Base-by-base conservation (phyloP, 2,113 vertebrate species). In the Orientallactaga bullata region DNA sequence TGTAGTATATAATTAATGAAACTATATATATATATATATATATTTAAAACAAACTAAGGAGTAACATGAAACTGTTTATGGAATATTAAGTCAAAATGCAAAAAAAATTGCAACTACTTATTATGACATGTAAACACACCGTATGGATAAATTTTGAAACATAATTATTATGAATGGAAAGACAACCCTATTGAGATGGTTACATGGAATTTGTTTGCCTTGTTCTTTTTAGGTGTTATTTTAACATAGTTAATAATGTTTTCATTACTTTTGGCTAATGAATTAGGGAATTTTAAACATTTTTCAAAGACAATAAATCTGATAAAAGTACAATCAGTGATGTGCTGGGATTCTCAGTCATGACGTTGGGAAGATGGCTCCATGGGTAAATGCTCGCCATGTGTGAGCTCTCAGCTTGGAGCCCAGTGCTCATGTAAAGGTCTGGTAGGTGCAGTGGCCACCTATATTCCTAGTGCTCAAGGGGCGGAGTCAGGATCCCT, bases 91-190 rank as follows among this genome's bases (percentile, higher is more conserved):
- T 65, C 63, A 81, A 95, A 55, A 47, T 79, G 4, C 23, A 86
- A 85, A 77, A 81, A 92, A 90, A 71, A n/a, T 85, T 74, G 20
- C 1, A 17, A 12, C 91, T 0, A 81, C 5, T 28, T 30, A 37
- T 51, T 58, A 87, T 18, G 10, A 13, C 55, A 72, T 55, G 61
- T 78, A 92, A 93, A 85, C 42, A 87, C 0, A 28, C 37, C 21
- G 61, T 58, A 13, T 88, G 30, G 32, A 42, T 74, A 94, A 39
- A 85, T 9, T n/a, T n/a, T 82, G 1, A n/a, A 76, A 90, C 63
- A 80, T 65, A 79, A 88, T 83, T 92, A 92, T 17, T 91, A 58
- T 89, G 58, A 86, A 93, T 89, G 60, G 15, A 83, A 92, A 90
- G 15, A 69, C 3, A 89, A 30, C 83, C 21, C 30, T 39, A 21